Conservation (phyloP, 1,140 invertebrate species). For the Antheraea pernyi region DNA sequence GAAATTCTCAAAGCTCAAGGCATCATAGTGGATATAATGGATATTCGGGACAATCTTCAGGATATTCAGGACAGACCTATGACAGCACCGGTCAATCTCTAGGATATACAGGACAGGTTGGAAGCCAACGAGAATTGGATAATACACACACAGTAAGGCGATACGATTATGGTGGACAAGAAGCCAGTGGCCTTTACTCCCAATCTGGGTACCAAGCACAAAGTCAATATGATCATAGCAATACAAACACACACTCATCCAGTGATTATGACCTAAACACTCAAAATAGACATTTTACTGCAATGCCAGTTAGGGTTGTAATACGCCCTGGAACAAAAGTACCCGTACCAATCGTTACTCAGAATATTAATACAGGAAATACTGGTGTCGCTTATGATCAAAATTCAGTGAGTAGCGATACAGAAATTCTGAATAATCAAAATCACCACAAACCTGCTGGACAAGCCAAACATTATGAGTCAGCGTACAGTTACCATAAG, state of each 20-base stretch:
- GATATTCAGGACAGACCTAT: background rate
- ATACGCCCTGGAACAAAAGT: conserved; percentile 55
- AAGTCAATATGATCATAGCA: conserved; percentile 36
- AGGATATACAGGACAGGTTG: conserved; percentile 31
- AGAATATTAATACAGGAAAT: conserved; percentile 40
- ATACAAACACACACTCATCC: conserved; percentile 28
- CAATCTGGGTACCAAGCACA: conserved; percentile 40
- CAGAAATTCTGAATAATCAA: conserved; percentile 41
- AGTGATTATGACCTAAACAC: conserved; percentile 27
- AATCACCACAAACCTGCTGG: conserved; percentile 32
- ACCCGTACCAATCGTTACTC: conserved; percentile 47
- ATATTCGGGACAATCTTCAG: conserved; percentile 14
- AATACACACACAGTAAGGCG: conserved; percentile 29
- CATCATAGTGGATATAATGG: conserved; percentile 20
- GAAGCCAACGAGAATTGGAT: conserved; percentile 37
- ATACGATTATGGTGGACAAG: conserved; percentile 41
- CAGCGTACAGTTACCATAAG: conserved; percentile 71
- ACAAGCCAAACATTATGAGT: conserved; percentile 66
- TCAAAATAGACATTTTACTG: conserved; percentile 34
- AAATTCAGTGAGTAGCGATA: conserved; percentile 45
- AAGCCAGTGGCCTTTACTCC: conserved; percentile 36
- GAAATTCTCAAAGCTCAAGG: conserved; percentile 32
- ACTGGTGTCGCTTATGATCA: conserved; percentile 30
- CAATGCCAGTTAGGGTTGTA: conserved; percentile 48
- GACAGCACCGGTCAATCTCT: conserved; percentile 22